Percentiles rank a stretch among this genome's conserved stretches.
phyloP scores from a whole-genome alignment of 1,140 invertebrate genomes.

The Apis laboriosa region DNA sequence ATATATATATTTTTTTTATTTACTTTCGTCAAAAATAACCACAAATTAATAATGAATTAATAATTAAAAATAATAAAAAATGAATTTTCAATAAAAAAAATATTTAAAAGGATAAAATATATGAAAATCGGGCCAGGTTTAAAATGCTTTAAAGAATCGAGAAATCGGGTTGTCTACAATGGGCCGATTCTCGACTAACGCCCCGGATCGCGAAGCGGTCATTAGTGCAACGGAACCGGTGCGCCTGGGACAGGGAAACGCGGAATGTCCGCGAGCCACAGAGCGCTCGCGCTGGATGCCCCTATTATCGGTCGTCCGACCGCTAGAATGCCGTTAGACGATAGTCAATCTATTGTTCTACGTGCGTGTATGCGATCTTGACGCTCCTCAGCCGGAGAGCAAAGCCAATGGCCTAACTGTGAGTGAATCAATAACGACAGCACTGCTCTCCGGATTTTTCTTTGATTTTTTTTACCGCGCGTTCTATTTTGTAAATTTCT shows the following conservation, averaged over 20 bases:
- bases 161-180: slow-evolving; percentile 1
- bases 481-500: neutral
- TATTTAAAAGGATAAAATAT: too few species aligned
- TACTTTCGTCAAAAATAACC: too few species aligned
- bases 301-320: slow-evolving; percentile 71
- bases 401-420: slow-evolving; percentile 25
- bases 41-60: too few species aligned
- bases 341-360: slow-evolving; percentile 75
- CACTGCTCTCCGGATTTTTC: neutral
- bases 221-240: slow-evolving; percentile 71
- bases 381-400: slow-evolving; percentile 33
- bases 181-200: slow-evolving; percentile 56
- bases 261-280: slow-evolving; percentile 49
- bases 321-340: slow-evolving; percentile 76
- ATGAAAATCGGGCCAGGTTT: too few species aligned
- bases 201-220: slow-evolving; percentile 59
- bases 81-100: too few species aligned
- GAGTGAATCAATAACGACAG: slow-evolving; percentile 26
- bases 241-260: slow-evolving; percentile 51
- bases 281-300: slow-evolving; percentile 47
- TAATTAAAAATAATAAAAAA: too few species aligned
- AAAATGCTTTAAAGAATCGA: neutral
- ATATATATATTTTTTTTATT: too few species aligned
- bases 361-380: slow-evolving; percentile 57
- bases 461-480: fast-evolving